A percentile compares a stretch with the other conserved stretches of the same genome.
Conservation (phyloP, 1,140 invertebrate genomes). For the Belonocnema kinseyi region DNA sequence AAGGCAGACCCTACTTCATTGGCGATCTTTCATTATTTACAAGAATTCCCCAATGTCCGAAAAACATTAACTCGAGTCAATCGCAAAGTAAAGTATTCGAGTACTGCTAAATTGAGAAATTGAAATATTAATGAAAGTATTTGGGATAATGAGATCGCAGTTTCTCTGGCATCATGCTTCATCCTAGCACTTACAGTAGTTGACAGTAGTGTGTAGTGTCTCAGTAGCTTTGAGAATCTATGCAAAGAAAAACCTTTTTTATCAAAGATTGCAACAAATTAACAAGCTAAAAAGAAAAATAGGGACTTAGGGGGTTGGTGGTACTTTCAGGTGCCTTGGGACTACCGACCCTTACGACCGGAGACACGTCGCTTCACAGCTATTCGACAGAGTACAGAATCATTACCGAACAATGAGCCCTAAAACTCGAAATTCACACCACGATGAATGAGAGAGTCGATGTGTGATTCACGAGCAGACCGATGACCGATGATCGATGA, state of each 20-base stretch:
- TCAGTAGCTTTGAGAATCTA: conserved; percentile 42
- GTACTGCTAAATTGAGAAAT: background rate
- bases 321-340: conserved; percentile 71
- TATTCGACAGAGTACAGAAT: conserved; percentile 70
- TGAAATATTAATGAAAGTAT: conserved; percentile 11
- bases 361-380: conserved; percentile 65
- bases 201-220: conserved; percentile 52
- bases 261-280: conserved; percentile 24
- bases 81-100: background rate
- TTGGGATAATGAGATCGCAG: conserved; percentile 61
- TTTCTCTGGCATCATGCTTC: conserved; percentile 62
- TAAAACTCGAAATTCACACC: conserved; percentile 46
- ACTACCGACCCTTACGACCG: conserved; percentile 64
- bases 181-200: conserved; percentile 53
- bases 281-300: conserved; percentile 42
- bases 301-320: conserved; percentile 65
- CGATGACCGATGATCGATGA: conserved; percentile 47
- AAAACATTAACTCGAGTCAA: conserved; percentile 65
- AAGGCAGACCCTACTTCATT: conserved; percentile 9
- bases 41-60: conserved; percentile 65
- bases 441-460: conserved; percentile 34
- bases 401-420: conserved; percentile 69
- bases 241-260: conserved; percentile 35
- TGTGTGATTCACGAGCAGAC: conserved; percentile 35
- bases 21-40: background rate